A percentile compares a stretch with the other conserved stretches of the same genome.
phyloP scores from a whole-genome alignment of 2,797 vertebrate species.

The Eospalax fontanierii region DNA sequence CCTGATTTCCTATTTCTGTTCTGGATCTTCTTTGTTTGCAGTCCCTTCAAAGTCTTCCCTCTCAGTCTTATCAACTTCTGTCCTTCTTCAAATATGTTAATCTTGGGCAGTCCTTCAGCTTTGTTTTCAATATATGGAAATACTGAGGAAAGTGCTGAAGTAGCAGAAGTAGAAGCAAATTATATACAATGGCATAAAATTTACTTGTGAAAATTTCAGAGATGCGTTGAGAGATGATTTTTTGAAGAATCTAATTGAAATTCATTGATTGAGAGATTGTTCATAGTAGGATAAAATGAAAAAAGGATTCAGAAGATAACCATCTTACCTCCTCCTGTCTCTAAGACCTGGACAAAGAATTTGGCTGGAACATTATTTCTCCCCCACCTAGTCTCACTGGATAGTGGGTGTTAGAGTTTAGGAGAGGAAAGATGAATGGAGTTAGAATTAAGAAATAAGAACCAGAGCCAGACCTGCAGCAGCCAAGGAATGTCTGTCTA shows the following conservation, averaged over 20 bases:
- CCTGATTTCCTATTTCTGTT: not conserved
- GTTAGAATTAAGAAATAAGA: no score
- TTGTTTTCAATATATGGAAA: constrained; percentile 17
- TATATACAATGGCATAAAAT: not conserved
- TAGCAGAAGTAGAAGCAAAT: constrained; percentile 5
- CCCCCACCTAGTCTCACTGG: not conserved
- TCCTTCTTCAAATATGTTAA: constrained; percentile 41
- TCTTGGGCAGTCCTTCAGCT: constrained; percentile 15
- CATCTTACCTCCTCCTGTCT: not conserved
- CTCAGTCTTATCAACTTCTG: not conserved
- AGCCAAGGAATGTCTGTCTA: no score
- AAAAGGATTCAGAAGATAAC: not conserved
- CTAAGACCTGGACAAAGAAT: not conserved
- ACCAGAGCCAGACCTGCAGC: no score
- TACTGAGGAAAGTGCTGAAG: not conserved
- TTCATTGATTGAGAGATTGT: not conserved
- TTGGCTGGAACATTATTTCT: not conserved
- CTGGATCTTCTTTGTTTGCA: not conserved
- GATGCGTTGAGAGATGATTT: constrained; percentile 1
- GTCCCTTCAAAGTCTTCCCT: not conserved
- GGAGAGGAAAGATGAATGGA: no score
- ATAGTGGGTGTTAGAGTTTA: no score
- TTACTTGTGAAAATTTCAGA: constrained; percentile 50
- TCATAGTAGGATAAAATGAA: constrained; percentile 51
- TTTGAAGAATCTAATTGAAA: constrained; percentile 46